Percentiles rank a stretch among this genome's conserved stretches.
Evolutionary conservation across 2,113 vertebrate genomes (phyloP).

Genomic region (Edolisoma coerulescens): DNA sequence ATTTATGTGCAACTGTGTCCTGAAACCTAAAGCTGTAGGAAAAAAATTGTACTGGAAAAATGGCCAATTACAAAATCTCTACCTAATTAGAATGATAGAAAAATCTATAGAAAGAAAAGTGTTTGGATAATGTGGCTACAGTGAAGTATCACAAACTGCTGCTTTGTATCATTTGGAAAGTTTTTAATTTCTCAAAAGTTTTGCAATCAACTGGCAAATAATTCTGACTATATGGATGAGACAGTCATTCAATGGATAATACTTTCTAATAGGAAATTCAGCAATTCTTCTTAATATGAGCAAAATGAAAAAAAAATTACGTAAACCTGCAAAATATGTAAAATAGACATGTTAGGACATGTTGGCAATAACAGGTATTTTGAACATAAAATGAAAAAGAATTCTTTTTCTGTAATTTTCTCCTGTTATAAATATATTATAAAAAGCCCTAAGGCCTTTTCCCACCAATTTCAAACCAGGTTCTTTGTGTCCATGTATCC

Average conservation of each 20-base stretch:
- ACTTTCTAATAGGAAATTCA: neutral
- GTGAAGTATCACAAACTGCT: neutral
- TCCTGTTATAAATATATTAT: neutral
- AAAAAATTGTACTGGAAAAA: neutral
- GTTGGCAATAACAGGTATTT: neutral
- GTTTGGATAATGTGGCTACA: neutral
- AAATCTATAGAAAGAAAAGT: neutral
- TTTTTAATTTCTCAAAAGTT: neutral
- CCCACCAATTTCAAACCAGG: neutral
- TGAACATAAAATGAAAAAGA: neutral
- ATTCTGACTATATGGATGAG: neutral
- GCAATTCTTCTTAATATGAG: neutral
- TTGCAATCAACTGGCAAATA: neutral
- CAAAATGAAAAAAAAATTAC: neutral
- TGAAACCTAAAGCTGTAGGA: neutral
- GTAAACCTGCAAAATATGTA: neutral
- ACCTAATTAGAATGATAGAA: neutral
- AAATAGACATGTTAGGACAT: neutral
- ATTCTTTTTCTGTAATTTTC: neutral
- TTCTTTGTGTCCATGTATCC: neutral
- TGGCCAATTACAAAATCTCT: neutral
- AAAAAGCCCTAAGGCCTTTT: neutral
- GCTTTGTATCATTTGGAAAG: neutral
- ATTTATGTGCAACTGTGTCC: neutral
- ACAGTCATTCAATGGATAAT: neutral